Conservation (phyloP, 2,888 invertebrate genomes). For the Eumacrocentrus americanus region DNA sequence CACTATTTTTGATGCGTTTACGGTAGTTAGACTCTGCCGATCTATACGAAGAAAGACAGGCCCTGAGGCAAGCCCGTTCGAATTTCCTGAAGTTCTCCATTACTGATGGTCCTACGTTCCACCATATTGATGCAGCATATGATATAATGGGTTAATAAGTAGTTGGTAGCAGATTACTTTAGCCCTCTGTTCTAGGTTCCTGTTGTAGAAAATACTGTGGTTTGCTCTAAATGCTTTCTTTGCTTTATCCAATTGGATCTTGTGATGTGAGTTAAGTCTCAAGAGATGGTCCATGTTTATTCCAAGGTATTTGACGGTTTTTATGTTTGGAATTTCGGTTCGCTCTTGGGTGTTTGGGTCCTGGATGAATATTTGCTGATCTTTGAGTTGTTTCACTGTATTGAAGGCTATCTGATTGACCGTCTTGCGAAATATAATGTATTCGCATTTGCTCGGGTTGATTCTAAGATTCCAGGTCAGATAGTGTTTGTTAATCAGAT, state of each 20-base stretch:
- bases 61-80: constrained; percentile 24
- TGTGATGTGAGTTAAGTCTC: neutral
- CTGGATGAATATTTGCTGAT: too few relatives aligned
- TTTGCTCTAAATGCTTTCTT: neutral
- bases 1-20: neutral
- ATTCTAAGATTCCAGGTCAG: neutral
- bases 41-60: constrained; percentile 11
- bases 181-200: neutral
- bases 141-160: constrained; percentile 15
- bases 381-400: neutral
- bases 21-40: neutral
- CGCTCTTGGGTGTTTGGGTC: too few relatives aligned
- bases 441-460: neutral
- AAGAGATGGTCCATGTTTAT: neutral
- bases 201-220: neutral
- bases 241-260: neutral
- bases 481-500: neutral
- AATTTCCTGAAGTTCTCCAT: constrained; percentile 14
- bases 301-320: neutral
- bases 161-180: constrained; percentile 26
- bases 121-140: constrained; percentile 24
- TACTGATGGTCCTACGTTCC: constrained; percentile 12
- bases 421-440: neutral
- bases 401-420: neutral
- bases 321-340: neutral